Percentiles rank a stretch among this genome's conserved stretches.
Evolutionary conservation across 2,888 invertebrate species (phyloP).

Genomic region (Iphiclides podalirius): DNA sequence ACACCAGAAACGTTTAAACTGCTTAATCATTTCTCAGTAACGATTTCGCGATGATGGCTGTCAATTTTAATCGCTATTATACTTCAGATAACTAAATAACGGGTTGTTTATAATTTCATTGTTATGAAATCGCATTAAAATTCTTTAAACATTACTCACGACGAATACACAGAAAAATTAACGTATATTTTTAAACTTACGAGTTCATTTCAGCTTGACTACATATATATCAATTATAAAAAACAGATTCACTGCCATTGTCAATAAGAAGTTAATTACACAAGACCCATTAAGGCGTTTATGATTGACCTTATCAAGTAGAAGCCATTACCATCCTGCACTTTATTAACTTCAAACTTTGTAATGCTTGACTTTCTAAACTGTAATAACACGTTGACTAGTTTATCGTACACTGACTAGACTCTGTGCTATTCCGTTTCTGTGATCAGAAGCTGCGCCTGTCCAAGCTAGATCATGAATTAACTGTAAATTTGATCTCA

Average conservation of each 20-base stretch:
- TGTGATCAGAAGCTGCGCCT: constrained; percentile 13
- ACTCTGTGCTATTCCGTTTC: constrained; percentile 10
- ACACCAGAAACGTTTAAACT: not conserved
- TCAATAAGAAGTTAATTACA: constrained; percentile 24
- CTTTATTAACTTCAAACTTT: constrained; percentile 38
- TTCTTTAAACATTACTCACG: too few relatives aligned
- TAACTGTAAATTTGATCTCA: constrained; percentile 16
- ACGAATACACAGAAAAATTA: too few relatives aligned
- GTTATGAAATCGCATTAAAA: too few relatives aligned
- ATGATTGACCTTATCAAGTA: constrained; percentile 46
- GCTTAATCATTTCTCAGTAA: not conserved
- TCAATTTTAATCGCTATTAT: not conserved
- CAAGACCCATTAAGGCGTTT: constrained; percentile 43
- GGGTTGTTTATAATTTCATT: too few relatives aligned
- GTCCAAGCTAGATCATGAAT: constrained; percentile 16
- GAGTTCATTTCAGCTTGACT: too few relatives aligned
- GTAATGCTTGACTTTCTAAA: constrained; percentile 44
- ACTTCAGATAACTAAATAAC: not conserved
- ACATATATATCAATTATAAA: too few relatives aligned
- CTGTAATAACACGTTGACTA: constrained; percentile 34
- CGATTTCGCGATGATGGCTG: not conserved
- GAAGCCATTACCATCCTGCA: constrained; percentile 22
- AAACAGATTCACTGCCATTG: too few relatives aligned
- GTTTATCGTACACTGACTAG: constrained; percentile 17
- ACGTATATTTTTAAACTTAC: too few relatives aligned